These are phyloP conservation scores for Zaprionus gabonicus DNA, from an alignment of 1,140 invertebrate species.

Conservation along the genomic window DNA sequence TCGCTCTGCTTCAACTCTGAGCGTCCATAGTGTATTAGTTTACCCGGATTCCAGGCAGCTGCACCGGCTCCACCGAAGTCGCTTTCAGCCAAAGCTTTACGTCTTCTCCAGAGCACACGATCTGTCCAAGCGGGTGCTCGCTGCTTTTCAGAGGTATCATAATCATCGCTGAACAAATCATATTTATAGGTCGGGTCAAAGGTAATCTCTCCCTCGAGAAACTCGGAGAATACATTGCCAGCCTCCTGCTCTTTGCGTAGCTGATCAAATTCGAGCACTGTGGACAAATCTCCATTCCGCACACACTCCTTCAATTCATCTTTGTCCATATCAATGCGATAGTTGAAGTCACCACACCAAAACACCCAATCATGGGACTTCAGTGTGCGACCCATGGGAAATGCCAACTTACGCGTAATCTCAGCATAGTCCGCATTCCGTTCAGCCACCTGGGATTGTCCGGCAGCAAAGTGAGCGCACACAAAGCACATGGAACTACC, in stretches of 20 bases:
- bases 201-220: slow-evolving; percentile 95
- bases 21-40: slow-evolving; percentile 93
- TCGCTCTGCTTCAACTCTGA: slow-evolving; percentile 99
- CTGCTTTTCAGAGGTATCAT: slow-evolving; percentile 99
- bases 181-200: slow-evolving; percentile 99
- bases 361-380: slow-evolving; percentile 99
- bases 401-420: slow-evolving; percentile 96
- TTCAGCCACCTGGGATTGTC: slow-evolving; percentile 95
- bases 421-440: slow-evolving; percentile 98
- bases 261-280: slow-evolving; percentile 95
- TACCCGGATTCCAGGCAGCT: slow-evolving; percentile 90
- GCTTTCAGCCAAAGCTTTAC: slow-evolving; percentile 89
- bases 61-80: slow-evolving; percentile 84
- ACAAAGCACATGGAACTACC: slow-evolving; percentile 98
- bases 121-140: slow-evolving; percentile 99
- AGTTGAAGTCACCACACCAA: slow-evolving; percentile 99
- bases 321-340: slow-evolving; percentile 97
- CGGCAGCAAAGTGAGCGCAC: slow-evolving; percentile 99
- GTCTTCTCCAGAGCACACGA: slow-evolving; percentile 94
- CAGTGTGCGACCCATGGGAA: slow-evolving; percentile 96
- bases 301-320: slow-evolving; percentile 96
- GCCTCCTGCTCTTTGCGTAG: slow-evolving; percentile 91
- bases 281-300: slow-evolving; percentile 90
- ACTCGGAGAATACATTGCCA: slow-evolving; percentile 97
- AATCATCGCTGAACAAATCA: slow-evolving; percentile 99